Base-by-base conservation (phyloP, 2,888 invertebrate species). In the Lumbricus terrestris region DNA sequence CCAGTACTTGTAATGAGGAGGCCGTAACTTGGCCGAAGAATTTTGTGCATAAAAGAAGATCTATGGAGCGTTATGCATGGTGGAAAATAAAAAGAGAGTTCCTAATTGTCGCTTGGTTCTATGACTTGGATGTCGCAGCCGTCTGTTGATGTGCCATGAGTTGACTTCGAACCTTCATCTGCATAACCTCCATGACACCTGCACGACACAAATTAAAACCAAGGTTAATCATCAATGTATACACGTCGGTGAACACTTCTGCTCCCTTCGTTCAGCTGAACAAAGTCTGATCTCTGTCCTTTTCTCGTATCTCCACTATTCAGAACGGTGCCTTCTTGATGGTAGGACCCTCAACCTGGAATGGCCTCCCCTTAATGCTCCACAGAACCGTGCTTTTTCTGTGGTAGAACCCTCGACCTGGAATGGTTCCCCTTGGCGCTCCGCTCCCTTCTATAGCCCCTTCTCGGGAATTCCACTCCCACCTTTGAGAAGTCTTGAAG, bases 161-260 rank as follows among this genome's bases (percentile, higher is more conserved):
- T 91, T 93, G 93, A 6, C 93, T 93, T 90, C 93, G 93, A n/a
- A 94, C 92, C 91, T 94, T 94, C 90, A 93, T 91, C 92, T 94
- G 94, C 89, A 94, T 90, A n/a, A 94, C 92, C 90, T 94, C 94
- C 90, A 92, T 91, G 11, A 93, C 93, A 90, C 93, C 94, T 94
- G 93, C 89, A 93, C 93, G 40, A 90, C 33, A 90, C 33, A n/a
- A 90, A 69, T 69, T n/a, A 69, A 69, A 69, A 3, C 29, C 13
- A 69, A 47, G 23, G n/a, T 23, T n/a, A 11, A 69, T 69, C 1
- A 13, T 69, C n/a, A 69, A 11, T 69, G n/a, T 35, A 85, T 69
- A n/a, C 29, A n/a, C 29, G 29, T n/a, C 69, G n/a, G n/a, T 13
- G n/a, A 82, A 82, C 18, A 82, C 40, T n/a, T n/a, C n/a, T n/a